These are phyloP conservation scores for Cylas formicarius DNA, from an alignment of 1,140 invertebrate species.

Conservation along the genomic window DNA sequence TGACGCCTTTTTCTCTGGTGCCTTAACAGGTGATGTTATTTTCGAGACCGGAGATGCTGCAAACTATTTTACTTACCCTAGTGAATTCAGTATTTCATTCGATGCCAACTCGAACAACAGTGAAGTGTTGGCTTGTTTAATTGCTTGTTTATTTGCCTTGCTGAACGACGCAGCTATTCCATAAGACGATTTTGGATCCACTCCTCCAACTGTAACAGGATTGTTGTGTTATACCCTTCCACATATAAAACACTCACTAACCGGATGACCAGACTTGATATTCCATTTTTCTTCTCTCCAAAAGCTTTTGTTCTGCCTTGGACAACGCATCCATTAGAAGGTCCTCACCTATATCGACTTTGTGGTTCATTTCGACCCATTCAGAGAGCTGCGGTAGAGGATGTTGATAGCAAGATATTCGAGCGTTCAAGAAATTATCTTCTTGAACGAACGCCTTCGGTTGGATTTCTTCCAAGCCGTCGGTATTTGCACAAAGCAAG, in stretches of 20 bases:
- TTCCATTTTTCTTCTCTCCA: slow-evolving; percentile 63
- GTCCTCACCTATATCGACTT: slow-evolving; percentile 46
- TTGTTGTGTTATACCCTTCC: too few relatives aligned
- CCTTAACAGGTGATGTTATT: slow-evolving; percentile 27
- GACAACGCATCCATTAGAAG: slow-evolving; percentile 58
- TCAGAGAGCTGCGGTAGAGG: slow-evolving; percentile 53
- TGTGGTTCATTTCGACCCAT: slow-evolving; percentile 54
- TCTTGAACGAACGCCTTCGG: slow-evolving; percentile 81
- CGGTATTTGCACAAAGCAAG: slow-evolving; percentile 76
- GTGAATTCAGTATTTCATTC: slow-evolving; percentile 68
- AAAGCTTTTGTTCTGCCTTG: slow-evolving; percentile 66
- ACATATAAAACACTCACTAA: slow-evolving; percentile 40
- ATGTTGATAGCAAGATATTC: slow-evolving; percentile 68
- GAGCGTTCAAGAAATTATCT: slow-evolving; percentile 81
- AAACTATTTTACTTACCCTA: slow-evolving; percentile 45
- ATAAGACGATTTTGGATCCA: slow-evolving; percentile 76
- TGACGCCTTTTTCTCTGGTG: slow-evolving; percentile 59
- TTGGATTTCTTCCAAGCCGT: slow-evolving; percentile 58
- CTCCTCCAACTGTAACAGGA: slow-evolving; percentile 54
- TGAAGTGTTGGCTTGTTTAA: slow-evolving; percentile 77
- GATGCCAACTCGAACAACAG: slow-evolving; percentile 82
- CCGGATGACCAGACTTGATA: slow-evolving; percentile 66
- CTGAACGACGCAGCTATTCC: slow-evolving; percentile 82
- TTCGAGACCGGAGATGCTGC: not conserved
- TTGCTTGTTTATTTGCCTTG: slow-evolving; percentile 74